phyloP scores from a whole-genome alignment of 1,140 invertebrate species.

The Rhyzopertha dominica region DNA sequence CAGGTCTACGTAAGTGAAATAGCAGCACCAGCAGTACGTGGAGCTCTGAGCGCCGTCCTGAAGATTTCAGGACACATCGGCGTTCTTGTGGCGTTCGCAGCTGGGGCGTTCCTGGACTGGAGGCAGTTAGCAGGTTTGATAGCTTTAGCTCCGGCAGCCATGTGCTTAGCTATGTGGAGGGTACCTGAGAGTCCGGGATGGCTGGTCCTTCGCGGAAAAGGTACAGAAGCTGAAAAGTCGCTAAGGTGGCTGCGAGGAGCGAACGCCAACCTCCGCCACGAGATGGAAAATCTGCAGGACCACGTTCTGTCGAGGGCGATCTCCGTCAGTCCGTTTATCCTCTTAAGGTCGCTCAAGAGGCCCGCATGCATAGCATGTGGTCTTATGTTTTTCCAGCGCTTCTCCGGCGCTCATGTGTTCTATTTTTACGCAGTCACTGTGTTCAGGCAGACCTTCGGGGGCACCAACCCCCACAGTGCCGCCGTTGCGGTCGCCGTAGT shows the following conservation, averaged over 20 bases:
- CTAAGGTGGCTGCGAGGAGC: conserved; percentile 71
- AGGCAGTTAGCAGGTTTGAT: conserved; percentile 70
- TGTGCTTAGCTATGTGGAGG: conserved; percentile 63
- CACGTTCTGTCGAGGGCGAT: conserved; percentile 55
- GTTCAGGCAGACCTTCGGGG: conserved; percentile 70
- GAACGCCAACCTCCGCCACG: conserved; percentile 64
- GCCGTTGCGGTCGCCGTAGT: conserved; percentile 74
- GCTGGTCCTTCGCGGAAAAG: conserved; percentile 65
- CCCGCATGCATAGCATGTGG: conserved; percentile 76
- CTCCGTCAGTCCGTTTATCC: conserved; percentile 25
- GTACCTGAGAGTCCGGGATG: conserved; percentile 82
- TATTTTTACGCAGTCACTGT: conserved; percentile 78
- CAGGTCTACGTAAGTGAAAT: conserved; percentile 89
- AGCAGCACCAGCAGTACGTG: conserved; percentile 76
- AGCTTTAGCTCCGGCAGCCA: conserved; percentile 64
- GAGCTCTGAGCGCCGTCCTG: conserved; percentile 75
- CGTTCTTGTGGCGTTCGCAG: conserved; percentile 71
- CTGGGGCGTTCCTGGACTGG: conserved; percentile 79
- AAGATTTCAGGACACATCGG: conserved; percentile 84
- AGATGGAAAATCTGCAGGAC: conserved; percentile 61
- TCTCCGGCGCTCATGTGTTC: conserved; percentile 76
- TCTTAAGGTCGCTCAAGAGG: conserved; percentile 39
- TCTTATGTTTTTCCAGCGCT: conserved; percentile 79
- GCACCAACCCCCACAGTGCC: conserved; percentile 75
- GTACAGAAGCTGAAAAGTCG: conserved; percentile 71